Percentiles rank a stretch among this genome's conserved stretches.
phyloP scores from a whole-genome alignment of 2,888 invertebrate genomes.

The Invenusta paracnida region DNA sequence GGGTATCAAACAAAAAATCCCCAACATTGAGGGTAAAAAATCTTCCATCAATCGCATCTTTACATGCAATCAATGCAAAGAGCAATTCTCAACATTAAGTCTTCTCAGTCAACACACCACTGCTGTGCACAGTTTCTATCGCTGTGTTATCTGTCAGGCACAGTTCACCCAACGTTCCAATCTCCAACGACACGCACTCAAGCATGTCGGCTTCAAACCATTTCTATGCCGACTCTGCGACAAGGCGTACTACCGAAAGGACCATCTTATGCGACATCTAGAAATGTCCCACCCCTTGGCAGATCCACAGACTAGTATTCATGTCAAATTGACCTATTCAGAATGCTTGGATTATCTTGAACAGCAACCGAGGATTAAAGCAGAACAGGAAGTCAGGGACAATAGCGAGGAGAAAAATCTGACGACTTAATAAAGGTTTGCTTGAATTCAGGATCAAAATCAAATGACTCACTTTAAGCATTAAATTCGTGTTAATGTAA shows the following conservation, averaged over 20 bases:
- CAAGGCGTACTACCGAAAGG: slow-evolving; percentile 42
- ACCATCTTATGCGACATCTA: slow-evolving; percentile 41
- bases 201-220: slow-evolving; percentile 44
- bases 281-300: slow-evolving; percentile 41
- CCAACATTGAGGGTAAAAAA: no score
- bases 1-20: no score
- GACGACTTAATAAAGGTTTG: no score
- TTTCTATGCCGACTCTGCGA: slow-evolving; percentile 41
- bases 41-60: slow-evolving; percentile 7
- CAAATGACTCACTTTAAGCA: no score
- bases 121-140: slow-evolving; percentile 35
- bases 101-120: slow-evolving; percentile 37
- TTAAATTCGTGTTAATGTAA: no score
- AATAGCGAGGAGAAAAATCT: no score
- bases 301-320: slow-evolving; percentile 39
- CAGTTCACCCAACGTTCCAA: slow-evolving; percentile 44
- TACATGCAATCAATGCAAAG: slow-evolving; percentile 41
- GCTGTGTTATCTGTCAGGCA: slow-evolving; percentile 40
- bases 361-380: not conserved
- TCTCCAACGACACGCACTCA: slow-evolving; percentile 42
- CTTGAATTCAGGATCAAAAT: no score
- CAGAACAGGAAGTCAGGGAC: not conserved
- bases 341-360: slow-evolving; percentile 43
- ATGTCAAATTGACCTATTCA: slow-evolving; percentile 37
- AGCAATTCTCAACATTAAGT: slow-evolving; percentile 36